Percentiles rank a stretch among this genome's conserved stretches.
Evolutionary conservation across 2,888 invertebrate genomes (phyloP).

Genomic region (Rhagophthalmus giganteus): DNA sequence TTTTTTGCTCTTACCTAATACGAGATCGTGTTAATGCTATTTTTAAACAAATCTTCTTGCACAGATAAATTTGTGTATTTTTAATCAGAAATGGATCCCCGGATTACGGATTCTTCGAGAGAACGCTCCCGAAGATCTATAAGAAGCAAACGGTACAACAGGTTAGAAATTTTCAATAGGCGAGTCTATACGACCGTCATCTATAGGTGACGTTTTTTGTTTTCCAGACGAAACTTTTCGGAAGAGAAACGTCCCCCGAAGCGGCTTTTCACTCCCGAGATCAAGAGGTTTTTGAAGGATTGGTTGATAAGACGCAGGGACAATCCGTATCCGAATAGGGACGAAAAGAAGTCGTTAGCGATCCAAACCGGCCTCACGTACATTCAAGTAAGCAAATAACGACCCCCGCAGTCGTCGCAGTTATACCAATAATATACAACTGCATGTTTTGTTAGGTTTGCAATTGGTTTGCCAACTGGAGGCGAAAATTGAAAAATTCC

Average conservation of each 20-base stretch:
- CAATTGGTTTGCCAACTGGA: constrained; percentile 86
- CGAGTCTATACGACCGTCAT: too few species aligned
- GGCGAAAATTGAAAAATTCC: constrained; percentile 75
- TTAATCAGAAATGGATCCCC: constrained; percentile 51
- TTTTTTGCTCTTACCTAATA: constrained; percentile 55
- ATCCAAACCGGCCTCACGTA: constrained; percentile 76
- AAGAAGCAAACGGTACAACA: constrained; percentile 71
- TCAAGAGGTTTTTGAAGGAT: constrained; percentile 75
- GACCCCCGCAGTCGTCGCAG: too few species aligned
- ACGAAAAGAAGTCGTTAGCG: constrained; percentile 74
- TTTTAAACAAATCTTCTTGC: constrained; percentile 49
- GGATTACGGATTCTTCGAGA: constrained; percentile 50
- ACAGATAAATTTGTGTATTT: constrained; percentile 48
- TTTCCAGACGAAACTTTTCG: constrained; percentile 59
- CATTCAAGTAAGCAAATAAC: constrained; percentile 64
- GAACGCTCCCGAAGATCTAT: constrained; percentile 66
- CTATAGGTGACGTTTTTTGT: too few species aligned
- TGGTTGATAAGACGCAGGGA: constrained; percentile 76
- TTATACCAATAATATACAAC: constrained; percentile 25
- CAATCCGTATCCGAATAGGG: constrained; percentile 77
- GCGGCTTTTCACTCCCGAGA: constrained; percentile 77
- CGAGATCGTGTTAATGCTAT: constrained; percentile 50
- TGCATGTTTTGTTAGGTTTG: constrained; percentile 61
- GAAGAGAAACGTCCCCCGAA: constrained; percentile 69
- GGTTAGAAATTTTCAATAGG: constrained; percentile 57